These are phyloP conservation scores for Drosophila baimaii DNA, from an alignment of 1,140 invertebrate genomes.

Conservation along the genomic window DNA sequence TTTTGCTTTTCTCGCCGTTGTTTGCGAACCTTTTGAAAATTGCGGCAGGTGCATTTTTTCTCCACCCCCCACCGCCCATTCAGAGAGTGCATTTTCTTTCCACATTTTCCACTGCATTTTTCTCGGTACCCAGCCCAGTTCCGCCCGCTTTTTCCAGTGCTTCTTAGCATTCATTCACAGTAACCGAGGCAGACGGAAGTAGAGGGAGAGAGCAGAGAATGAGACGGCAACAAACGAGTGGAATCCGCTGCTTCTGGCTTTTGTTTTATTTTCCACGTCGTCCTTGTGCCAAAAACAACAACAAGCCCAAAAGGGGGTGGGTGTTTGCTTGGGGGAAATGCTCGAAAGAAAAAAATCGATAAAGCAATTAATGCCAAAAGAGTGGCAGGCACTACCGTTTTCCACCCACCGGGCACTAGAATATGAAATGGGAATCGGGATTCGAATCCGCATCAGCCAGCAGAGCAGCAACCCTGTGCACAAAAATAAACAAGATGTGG, in stretches of 20 bases:
- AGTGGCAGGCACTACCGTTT: conserved; percentile 58
- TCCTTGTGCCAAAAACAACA: conserved; percentile 79
- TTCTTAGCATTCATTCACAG: conserved; percentile 62
- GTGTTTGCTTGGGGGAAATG: conserved; percentile 42
- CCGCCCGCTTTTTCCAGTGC: conserved; percentile 30
- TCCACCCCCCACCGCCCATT: conserved; percentile 23
- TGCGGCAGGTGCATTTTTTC: conserved; percentile 63
- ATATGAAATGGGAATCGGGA: conserved; percentile 23
- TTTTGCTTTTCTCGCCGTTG: conserved; percentile 44
- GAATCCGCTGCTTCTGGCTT: conserved; percentile 16
- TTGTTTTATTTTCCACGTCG: conserved; percentile 63
- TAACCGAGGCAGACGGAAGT: conserved; percentile 59
- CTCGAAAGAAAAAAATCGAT: conserved; percentile 63
- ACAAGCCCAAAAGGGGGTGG: conserved; percentile 28
- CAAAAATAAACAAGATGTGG: conserved; percentile 68
- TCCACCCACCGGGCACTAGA: conserved; percentile 35
- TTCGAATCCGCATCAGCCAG: conserved; percentile 2
- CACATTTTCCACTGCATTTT: conserved; percentile 20
- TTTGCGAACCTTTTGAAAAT: conserved; percentile 61
- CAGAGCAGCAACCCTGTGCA: conserved; percentile 60
- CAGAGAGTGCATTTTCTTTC: conserved; percentile 64
- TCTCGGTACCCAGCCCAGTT: neutral
- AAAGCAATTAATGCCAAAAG: conserved; percentile 81
- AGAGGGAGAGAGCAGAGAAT: conserved; percentile 4
- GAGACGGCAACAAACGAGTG: conserved; percentile 24